Evolutionary conservation across 1,140 invertebrate genomes (phyloP), one percentile per base, ranked within the genome.

Genomic region (Acyrthosiphon pisum): DNA sequence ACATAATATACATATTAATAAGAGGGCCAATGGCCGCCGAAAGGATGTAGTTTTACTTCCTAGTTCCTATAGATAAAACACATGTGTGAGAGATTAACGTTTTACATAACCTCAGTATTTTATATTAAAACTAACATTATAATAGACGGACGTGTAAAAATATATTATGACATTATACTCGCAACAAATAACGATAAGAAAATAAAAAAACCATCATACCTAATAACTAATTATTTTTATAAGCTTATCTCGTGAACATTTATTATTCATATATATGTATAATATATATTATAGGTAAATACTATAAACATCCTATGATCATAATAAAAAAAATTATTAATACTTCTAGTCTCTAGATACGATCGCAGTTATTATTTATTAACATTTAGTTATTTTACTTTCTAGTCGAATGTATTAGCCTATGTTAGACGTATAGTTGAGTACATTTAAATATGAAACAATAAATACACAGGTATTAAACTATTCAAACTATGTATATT

Each of bases 21-120:
- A 48, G 20, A 84, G 44, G 37, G 91, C 23, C 22, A 50, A 84
- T 46, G 91, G 35, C 35, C 48, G 35, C 35, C 48, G 22, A 84
- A 37, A 92, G 91, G 76, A 92, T 92, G 91, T 92, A 48, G 18
- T 26, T 84, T 84, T 84, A 92, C 48, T 84, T 92, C 91, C 91
- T 84, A 92, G 48, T 84, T 92, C 91, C 91, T 84, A 84, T 26
- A 92, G 46, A 46, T 50, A 50, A 91, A 84, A 81, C 81, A 84
- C 30, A 90, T 56, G 8, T 60, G 37, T 90, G 35, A 88, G 11
- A 90, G 88, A 90, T 90, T 26, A 90, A 37, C 23, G 41, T 60
- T 90, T 90, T 60, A 90, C 11, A 90, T 22, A 90, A 41, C 41
- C 60, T 44, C 37, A 89, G 23, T 56, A 88, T 88, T 48, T 30